phyloP scores from a whole-genome alignment of 2,888 invertebrate genomes.

The Cantharis rufa region DNA sequence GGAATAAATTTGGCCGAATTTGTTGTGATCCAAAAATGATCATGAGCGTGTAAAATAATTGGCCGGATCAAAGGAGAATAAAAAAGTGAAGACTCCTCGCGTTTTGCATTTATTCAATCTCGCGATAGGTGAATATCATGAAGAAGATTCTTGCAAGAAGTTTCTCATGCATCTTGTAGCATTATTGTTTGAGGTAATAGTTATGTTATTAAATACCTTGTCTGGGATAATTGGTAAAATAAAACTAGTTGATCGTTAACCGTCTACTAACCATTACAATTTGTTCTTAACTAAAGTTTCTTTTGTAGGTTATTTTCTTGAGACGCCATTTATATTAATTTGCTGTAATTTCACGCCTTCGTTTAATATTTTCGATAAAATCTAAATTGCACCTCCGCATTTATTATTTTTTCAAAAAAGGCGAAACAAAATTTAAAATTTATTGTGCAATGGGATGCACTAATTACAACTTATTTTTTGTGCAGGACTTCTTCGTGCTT shows the following conservation, averaged over 20 bases:
- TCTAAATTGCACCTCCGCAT: background rate
- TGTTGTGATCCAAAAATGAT: background rate
- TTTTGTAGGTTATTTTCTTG: slow-evolving; percentile 8
- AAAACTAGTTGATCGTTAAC: slow-evolving; percentile 28
- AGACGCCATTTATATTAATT: background rate
- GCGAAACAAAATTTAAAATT: background rate
- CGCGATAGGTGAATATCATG: background rate
- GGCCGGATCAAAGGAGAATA: background rate
- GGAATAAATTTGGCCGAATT: slow-evolving; percentile 14
- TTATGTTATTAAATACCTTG: slow-evolving; percentile 30
- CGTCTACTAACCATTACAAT: slow-evolving; percentile 17
- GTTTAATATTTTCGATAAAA: background rate
- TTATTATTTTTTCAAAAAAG: background rate
- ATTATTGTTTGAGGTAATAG: slow-evolving; percentile 25
- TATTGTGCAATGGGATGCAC: background rate
- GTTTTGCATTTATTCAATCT: background rate
- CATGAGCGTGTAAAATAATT: background rate
- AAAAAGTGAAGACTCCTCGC: background rate
- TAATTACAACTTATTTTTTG: background rate
- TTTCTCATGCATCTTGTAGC: slow-evolving; percentile 6
- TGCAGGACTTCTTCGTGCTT: background rate
- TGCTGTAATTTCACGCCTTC: background rate
- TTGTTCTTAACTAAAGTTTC: slow-evolving; percentile 16
- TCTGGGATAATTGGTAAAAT: slow-evolving; percentile 32
- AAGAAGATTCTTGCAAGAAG: background rate